Evolutionary conservation across 2,113 vertebrate species (phyloP).

Genomic region (Muscicapa adusta): DNA sequence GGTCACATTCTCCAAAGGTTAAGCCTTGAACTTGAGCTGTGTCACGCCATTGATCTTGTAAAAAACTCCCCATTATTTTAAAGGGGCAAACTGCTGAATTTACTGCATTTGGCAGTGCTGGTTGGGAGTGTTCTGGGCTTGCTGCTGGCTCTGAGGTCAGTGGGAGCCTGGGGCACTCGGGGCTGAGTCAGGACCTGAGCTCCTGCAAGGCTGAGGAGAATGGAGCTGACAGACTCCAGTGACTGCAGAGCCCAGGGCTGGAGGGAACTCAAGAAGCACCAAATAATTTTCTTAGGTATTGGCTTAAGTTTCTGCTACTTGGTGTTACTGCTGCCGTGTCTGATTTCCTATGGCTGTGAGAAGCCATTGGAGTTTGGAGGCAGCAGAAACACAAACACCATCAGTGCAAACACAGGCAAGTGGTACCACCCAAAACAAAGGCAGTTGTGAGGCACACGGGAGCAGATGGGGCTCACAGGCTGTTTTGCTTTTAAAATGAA

Average conservation of each 20-base stretch:
- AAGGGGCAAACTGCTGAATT: neutral
- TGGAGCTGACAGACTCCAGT: neutral
- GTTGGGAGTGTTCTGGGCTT: neutral
- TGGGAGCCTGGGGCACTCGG: neutral
- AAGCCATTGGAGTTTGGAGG: neutral
- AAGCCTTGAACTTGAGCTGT: neutral
- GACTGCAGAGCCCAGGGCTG: neutral
- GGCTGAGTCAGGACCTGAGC: neutral
- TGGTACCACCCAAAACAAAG: neutral
- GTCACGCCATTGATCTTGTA: neutral
- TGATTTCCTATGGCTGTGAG: neutral
- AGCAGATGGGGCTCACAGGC: neutral
- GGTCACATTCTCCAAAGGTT: neutral
- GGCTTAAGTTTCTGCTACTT: neutral
- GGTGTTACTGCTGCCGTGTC: neutral
- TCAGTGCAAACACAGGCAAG: neutral
- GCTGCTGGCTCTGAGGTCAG: neutral
- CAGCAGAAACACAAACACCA: neutral
- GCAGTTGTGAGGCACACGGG: neutral
- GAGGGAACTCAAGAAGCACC: neutral
- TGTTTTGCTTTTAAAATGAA: neutral
- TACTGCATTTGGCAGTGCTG: neutral
- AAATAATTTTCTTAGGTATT: neutral
- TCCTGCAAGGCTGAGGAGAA: rapidly evolving
- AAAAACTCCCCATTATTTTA: neutral